Percentiles rank a stretch among this genome's conserved stretches.
phyloP scores from a whole-genome alignment of 2,113 vertebrate genomes.

The Cynoglossus semilaevis region DNA sequence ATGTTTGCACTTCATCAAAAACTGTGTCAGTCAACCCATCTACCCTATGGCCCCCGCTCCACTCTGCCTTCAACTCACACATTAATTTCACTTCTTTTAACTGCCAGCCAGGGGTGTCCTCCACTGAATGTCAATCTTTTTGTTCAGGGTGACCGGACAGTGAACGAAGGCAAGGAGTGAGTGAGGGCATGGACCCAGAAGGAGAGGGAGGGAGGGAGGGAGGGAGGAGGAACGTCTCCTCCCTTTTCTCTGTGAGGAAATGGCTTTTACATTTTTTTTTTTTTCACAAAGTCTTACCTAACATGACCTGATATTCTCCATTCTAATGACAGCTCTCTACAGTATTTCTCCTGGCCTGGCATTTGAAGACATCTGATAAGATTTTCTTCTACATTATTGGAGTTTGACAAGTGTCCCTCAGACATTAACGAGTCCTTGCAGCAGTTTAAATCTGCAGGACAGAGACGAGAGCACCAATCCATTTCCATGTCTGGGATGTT shows the following conservation, averaged over 20 bases:
- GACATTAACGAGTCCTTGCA: constrained; percentile 16
- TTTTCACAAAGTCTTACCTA: constrained; percentile 56
- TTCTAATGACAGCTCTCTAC: constrained; percentile 60
- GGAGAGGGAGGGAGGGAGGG: constrained; percentile 32
- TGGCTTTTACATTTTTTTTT: constrained; percentile 44
- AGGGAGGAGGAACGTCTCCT: neutral
- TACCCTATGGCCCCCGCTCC: constrained; percentile 30
- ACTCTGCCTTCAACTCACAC: constrained; percentile 58
- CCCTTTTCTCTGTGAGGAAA: constrained; percentile 21
- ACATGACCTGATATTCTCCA: constrained; percentile 56
- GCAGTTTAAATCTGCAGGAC: too few species aligned
- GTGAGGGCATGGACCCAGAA: constrained; percentile 3
- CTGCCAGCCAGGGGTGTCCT: constrained; percentile 69
- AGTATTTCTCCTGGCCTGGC: constrained; percentile 50
- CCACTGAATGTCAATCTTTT: constrained; percentile 69
- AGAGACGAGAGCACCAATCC: too few species aligned
- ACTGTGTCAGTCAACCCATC: constrained; percentile 67
- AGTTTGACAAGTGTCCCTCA: constrained; percentile 40
- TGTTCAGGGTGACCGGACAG: constrained; percentile 65
- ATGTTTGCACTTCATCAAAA: constrained; percentile 74
- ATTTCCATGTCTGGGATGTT: too few species aligned
- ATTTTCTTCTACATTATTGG: constrained; percentile 20
- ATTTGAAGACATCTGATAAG: constrained; percentile 56
- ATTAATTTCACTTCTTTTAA: constrained; percentile 75
- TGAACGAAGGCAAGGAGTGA: constrained; percentile 42